Conservation (phyloP, 2,797 vertebrate genomes). For the Margarornis squamiger region DNA sequence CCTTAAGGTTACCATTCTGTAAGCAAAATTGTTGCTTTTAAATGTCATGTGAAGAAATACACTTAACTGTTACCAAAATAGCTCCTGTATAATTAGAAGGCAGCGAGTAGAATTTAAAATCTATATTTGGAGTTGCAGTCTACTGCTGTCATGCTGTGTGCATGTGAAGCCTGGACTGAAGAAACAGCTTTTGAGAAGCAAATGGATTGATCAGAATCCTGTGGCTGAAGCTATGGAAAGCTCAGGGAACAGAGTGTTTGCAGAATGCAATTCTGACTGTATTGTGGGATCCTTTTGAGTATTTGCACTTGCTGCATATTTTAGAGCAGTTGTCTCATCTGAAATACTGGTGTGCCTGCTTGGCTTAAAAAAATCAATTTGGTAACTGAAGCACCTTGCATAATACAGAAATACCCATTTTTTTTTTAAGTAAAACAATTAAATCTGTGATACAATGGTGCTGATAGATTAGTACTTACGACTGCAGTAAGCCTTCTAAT, state of each 20-base stretch:
- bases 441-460: neutral
- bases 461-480: neutral
- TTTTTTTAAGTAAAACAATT: neutral
- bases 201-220: neutral
- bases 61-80: neutral
- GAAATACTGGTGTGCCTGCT: neutral
- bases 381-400: neutral
- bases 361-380: neutral
- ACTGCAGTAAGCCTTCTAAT: neutral
- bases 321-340: neutral
- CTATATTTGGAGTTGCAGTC: neutral
- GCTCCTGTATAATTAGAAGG: neutral
- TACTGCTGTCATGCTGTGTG: neutral
- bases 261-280: fast-evolving
- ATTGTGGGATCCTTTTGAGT: neutral
- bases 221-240: neutral
- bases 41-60: neutral
- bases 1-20: neutral
- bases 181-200: neutral
- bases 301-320: neutral
- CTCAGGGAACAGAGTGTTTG: neutral
- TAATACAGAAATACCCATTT: neutral
- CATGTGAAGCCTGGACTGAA: neutral
- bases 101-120: neutral
- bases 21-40: neutral